These are phyloP conservation scores for Novumbra hubbsi DNA, from an alignment of 2,797 vertebrate species.

Conservation along the genomic window DNA sequence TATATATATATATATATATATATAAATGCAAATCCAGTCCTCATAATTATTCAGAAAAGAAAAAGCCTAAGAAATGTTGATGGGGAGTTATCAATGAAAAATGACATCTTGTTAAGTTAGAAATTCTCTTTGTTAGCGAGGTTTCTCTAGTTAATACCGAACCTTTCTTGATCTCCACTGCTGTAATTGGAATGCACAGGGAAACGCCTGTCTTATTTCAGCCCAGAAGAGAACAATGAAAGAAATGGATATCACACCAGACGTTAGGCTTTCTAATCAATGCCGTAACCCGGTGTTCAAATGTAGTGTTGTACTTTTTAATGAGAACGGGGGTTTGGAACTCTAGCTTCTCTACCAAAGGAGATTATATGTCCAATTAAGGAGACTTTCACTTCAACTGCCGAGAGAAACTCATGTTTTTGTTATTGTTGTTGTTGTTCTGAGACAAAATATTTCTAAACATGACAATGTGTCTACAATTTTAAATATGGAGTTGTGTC, in stretches of 20 bases:
- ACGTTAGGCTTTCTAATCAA: conserved; percentile 69
- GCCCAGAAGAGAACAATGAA: conserved; percentile 72
- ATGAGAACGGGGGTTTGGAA: conserved; percentile 65
- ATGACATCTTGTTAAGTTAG: conserved; percentile 79
- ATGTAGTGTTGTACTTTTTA: conserved; percentile 73
- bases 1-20: conserved; percentile 32
- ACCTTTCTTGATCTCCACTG: conserved; percentile 74
- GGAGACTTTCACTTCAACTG: conserved; percentile 62
- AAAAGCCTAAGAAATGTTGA: conserved; percentile 57
- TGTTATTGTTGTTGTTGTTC: conserved; percentile 52
- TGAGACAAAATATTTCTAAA: conserved; percentile 55
- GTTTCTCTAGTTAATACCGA: conserved; percentile 75
- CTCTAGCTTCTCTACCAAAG: conserved; percentile 49
- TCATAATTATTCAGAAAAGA: conserved; percentile 72
- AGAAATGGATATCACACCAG: conserved; percentile 72
- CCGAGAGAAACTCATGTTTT: conserved; percentile 43
- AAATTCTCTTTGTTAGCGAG: conserved; percentile 79
- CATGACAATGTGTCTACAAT: neutral
- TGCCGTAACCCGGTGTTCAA: conserved; percentile 68
- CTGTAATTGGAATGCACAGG: conserved; percentile 73
- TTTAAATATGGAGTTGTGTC: too few relatives aligned
- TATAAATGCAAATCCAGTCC: conserved; percentile 66
- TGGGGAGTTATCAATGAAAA: conserved; percentile 71
- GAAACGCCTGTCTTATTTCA: conserved; percentile 62
- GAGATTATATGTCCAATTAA: conserved; percentile 72